Evolutionary conservation across 2,797 vertebrate genomes (phyloP).

Genomic region (Bufotes viridis): DNA sequence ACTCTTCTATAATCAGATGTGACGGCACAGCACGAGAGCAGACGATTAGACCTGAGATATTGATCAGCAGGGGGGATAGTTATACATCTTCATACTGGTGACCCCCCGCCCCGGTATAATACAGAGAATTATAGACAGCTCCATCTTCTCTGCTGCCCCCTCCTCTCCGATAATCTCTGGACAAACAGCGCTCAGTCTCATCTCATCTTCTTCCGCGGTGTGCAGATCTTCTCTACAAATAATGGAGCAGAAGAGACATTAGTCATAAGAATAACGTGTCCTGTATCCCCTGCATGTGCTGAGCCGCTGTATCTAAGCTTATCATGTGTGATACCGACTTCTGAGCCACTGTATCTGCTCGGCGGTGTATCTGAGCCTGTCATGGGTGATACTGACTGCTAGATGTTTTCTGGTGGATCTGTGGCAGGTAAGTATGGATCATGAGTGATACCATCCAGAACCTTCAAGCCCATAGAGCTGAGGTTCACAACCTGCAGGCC

Average conservation of each 20-base stretch:
- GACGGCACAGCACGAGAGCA: no score
- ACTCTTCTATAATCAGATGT: no score
- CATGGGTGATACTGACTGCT: background rate
- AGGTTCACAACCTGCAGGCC: no score
- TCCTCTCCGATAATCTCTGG: background rate
- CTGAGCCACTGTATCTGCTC: background rate
- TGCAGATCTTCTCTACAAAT: conserved; percentile 40
- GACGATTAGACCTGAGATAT: no score
- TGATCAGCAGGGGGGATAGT: no score
- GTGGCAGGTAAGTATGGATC: no score
- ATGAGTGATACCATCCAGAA: no score
- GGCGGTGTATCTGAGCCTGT: background rate
- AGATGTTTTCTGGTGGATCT: no score
- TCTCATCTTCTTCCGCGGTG: conserved; percentile 7
- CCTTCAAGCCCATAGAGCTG: no score
- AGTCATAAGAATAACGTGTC: background rate
- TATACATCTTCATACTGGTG: no score
- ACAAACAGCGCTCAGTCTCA: background rate
- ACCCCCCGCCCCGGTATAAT: conserved; percentile 3
- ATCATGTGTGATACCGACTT: background rate
- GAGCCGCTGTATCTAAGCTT: background rate
- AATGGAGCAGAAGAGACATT: conserved; percentile 6
- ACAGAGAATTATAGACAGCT: background rate
- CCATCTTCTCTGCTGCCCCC: background rate
- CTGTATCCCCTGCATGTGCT: background rate